Evolutionary conservation across 1,140 invertebrate genomes (phyloP), one percentile per base, ranked within the genome.

Genomic region (Drepana arcuata): DNA sequence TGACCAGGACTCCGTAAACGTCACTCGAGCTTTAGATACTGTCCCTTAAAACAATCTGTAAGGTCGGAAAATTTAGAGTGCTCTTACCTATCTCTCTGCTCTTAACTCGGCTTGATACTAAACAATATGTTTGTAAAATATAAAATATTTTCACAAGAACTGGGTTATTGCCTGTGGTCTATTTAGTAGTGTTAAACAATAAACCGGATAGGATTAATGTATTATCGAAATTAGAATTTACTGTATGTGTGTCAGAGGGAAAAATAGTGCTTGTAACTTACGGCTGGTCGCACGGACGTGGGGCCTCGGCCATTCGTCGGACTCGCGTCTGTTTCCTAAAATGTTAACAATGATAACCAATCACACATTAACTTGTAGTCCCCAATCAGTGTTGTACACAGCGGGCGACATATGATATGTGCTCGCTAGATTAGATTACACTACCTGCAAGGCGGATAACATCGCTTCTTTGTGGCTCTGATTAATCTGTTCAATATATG

Each of bases 221-320:
- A 4, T 23, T 12, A 28, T 5, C 12, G 25, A 12, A n/a, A n/a
- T n/a, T 23, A 18, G 13, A 38, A 14, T 15, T 14, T 33, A 12
- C 4, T 27, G 16, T 23, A 2, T 35, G n/a, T 6, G 12, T 25
- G 7, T 16, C 14, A 26, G 13, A 9, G n/a, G 7, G 7, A 39
- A 1, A 28, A 32, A n/a, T n/a, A n/a, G n/a, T n/a, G n/a, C n/a
- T 16, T 7, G 16, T 15, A 12, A 66, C 71, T 70, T 47, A 75
- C 71, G 33, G 29, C 54, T 68, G 0, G 71, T 75, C 1, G 71
- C 68, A 7, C 57, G 43, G 1, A 75, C 66, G 30, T 48, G 67
- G 0, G 68, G 57, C 4, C 61, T 61, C 1, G 56, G 56, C 68
- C 66, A 72, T 35, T 72, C 68, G 25, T 61, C 59, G 0, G 68